Evolutionary conservation across 1,140 invertebrate species (phyloP).

Genomic region (Anoplolepis gracilipes): DNA sequence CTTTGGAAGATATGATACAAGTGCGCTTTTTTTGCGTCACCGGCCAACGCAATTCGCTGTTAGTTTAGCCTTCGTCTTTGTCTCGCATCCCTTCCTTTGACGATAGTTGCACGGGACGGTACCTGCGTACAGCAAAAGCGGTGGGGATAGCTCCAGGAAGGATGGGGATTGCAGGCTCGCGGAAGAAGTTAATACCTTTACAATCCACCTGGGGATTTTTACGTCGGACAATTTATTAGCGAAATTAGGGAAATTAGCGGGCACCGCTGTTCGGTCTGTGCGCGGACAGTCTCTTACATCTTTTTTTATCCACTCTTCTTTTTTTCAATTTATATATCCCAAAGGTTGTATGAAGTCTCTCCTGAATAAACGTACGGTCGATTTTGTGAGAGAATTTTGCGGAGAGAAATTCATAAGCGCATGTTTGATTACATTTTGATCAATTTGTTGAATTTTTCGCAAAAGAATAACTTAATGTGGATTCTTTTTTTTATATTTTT

Average conservation of each 20-base stretch:
- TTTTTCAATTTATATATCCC: constrained; percentile 41
- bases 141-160: not conserved
- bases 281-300: constrained; percentile 68
- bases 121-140: not conserved
- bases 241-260: constrained; percentile 81
- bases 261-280: constrained; percentile 60
- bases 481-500: not conserved
- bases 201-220: constrained; percentile 78
- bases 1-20: constrained; percentile 36
- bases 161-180: constrained; percentile 59
- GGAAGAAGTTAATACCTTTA: constrained; percentile 79
- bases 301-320: constrained; percentile 2
- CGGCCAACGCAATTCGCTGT: constrained; percentile 7
- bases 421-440: constrained; percentile 47
- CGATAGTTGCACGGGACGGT: not conserved
- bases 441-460: constrained; percentile 3
- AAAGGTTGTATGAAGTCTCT: not conserved
- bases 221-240: constrained; percentile 77
- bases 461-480: constrained; percentile 7
- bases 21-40: constrained; percentile 25
- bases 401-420: constrained; percentile 44
- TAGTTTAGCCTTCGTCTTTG: constrained; percentile 28
- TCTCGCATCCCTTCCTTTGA: constrained; percentile 18
- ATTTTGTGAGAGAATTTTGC: constrained; percentile 18
- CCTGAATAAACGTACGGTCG: constrained; percentile 11